Conservation (phyloP, 2,113 vertebrate species). For the Elephantulus edwardii region DNA sequence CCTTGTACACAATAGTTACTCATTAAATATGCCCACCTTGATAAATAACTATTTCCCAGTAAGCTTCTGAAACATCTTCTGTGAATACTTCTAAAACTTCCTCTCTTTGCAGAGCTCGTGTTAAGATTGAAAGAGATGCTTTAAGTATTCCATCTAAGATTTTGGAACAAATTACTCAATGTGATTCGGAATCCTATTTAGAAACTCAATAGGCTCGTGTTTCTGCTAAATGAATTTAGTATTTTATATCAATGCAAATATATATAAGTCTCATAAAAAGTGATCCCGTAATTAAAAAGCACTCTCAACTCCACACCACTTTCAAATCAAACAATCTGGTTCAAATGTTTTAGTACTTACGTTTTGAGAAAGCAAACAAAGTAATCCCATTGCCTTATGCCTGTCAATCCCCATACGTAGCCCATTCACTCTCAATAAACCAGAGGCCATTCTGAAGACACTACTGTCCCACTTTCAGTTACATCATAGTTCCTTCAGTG, state of each 20-base stretch:
- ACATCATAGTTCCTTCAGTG: not conserved
- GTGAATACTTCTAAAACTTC: constrained; percentile 4
- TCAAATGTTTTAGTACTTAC: not conserved
- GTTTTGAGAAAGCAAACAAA: not conserved
- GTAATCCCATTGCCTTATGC: not conserved
- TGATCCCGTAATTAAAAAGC: not conserved
- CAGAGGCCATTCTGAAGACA: not conserved
- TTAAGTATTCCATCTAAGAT: not conserved
- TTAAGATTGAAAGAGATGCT: not conserved
- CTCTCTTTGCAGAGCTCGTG: too few relatives aligned
- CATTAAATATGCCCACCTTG: not conserved
- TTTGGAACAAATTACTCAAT: not conserved
- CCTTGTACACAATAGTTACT: not conserved
- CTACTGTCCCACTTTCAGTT: not conserved
- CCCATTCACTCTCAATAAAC: not conserved
- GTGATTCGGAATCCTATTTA: not conserved
- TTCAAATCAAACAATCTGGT: not conserved
- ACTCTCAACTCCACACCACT: not conserved
- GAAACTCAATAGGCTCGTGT: not conserved
- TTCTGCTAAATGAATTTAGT: not conserved
- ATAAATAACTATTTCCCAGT: not conserved
- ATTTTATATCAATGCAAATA: not conserved
- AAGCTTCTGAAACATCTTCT: not conserved
- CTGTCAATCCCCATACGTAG: accelerated
- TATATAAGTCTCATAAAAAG: not conserved